These are phyloP conservation scores for Cetonia aurata DNA, from an alignment of 2,888 invertebrate genomes.

Conservation along the genomic window DNA sequence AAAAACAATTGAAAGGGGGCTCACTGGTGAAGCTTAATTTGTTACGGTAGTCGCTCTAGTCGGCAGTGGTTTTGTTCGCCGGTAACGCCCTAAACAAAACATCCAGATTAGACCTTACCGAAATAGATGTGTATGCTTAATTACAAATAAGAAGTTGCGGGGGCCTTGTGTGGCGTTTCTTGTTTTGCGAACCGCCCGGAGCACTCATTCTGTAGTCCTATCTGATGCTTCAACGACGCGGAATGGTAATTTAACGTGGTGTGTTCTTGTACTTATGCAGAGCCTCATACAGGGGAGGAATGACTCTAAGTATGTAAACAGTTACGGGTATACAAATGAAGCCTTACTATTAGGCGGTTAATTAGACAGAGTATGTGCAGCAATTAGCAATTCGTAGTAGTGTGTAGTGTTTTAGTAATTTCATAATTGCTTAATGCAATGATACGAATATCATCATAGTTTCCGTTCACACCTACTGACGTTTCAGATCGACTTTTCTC, in stretches of 20 bases:
- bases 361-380: no score
- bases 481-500: no score
- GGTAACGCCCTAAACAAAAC: slow-evolving; percentile 39
- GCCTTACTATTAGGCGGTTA: no score
- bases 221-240: slow-evolving; percentile 26
- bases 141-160: slow-evolving; percentile 37
- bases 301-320: no score
- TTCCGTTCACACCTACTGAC: no score
- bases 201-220: slow-evolving; percentile 1
- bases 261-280: slow-evolving; percentile 5
- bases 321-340: no score
- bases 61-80: slow-evolving; percentile 26
- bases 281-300: no score
- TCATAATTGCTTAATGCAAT: no score
- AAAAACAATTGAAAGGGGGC: slow-evolving; percentile 42
- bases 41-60: slow-evolving; percentile 42
- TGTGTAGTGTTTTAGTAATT: no score
- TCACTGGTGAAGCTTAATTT: slow-evolving; percentile 39
- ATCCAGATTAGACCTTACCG: slow-evolving; percentile 33
- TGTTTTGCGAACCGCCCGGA: slow-evolving; percentile 14
- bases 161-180: slow-evolving; percentile 23
- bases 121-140: slow-evolving; percentile 41
- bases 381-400: no score
- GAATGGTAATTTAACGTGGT: slow-evolving; percentile 28
- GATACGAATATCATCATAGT: no score